phyloP scores from a whole-genome alignment of 2,113 vertebrate species.

The Amphiprion percula region DNA sequence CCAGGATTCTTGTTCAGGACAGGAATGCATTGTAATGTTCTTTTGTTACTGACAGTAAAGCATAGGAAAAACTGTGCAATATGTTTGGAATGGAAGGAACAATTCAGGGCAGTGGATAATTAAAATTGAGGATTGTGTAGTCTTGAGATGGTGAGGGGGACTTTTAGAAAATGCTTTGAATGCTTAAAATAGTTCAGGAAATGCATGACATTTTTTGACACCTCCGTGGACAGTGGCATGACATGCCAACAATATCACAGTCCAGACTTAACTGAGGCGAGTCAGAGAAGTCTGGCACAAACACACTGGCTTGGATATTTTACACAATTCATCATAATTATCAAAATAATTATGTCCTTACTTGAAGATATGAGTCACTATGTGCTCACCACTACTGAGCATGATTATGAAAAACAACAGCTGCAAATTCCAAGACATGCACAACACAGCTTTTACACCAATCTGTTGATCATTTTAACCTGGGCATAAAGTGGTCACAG shows the following conservation, averaged over 20 bases:
- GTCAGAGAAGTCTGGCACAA: constrained; percentile 23
- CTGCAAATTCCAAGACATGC: constrained; percentile 35
- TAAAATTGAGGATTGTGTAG: neutral
- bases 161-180: constrained; percentile 30
- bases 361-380: constrained; percentile 45
- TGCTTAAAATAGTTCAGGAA: constrained; percentile 60
- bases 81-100: constrained; percentile 18
- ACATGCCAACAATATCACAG: constrained; percentile 31
- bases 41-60: constrained; percentile 25
- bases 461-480: constrained; percentile 49
- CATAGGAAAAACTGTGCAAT: constrained; percentile 3
- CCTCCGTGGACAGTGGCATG: constrained; percentile 19
- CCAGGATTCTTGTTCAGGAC: constrained; percentile 61
- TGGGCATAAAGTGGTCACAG: constrained; percentile 14
- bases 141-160: neutral
- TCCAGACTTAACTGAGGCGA: constrained; percentile 17
- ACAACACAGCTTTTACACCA: constrained; percentile 31
- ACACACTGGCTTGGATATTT: constrained; percentile 14
- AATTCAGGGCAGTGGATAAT: neutral
- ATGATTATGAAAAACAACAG: constrained; percentile 52
- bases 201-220: constrained; percentile 64
- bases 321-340: constrained; percentile 31
- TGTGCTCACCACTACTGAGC: constrained; percentile 4
- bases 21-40: constrained; percentile 27
- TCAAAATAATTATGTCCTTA: constrained; percentile 42